Evolutionary conservation across 2,113 vertebrate genomes (phyloP).

Genomic region (Illadopsis cleaveri): DNA sequence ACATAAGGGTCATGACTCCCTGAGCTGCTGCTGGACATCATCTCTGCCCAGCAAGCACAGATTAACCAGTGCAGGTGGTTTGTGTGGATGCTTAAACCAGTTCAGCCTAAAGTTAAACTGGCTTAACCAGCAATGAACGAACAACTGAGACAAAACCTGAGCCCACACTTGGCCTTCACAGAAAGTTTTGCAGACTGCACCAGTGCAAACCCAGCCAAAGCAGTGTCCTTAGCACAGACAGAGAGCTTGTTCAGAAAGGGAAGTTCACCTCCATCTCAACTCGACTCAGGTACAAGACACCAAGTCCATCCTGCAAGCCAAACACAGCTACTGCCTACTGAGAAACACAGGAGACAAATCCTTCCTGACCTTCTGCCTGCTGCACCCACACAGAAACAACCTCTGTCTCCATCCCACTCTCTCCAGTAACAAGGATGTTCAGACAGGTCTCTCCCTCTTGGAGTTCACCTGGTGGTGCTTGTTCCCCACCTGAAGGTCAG

Average conservation of each 20-base stretch:
- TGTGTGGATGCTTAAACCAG: background rate
- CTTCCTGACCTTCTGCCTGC: background rate
- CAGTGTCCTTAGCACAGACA: background rate
- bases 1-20: background rate
- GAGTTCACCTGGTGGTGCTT: background rate
- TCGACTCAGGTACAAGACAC: rapidly evolving
- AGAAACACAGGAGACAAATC: background rate
- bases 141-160: background rate
- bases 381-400: background rate
- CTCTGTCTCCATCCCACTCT: background rate
- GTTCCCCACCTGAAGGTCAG: background rate
- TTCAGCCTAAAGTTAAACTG: background rate
- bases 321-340: background rate
- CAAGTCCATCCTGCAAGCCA: background rate
- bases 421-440: background rate
- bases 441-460: background rate
- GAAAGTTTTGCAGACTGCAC: background rate
- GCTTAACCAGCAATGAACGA: background rate
- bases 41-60: background rate
- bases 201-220: background rate
- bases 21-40: conserved; percentile 15
- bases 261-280: background rate
- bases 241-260: background rate
- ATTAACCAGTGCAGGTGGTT: conserved; percentile 1
- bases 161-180: background rate